Evolutionary conservation across 2,797 vertebrate species (phyloP), one percentile per base, ranked within the genome.

Genomic region (Amblyopsis hoosieri): DNA sequence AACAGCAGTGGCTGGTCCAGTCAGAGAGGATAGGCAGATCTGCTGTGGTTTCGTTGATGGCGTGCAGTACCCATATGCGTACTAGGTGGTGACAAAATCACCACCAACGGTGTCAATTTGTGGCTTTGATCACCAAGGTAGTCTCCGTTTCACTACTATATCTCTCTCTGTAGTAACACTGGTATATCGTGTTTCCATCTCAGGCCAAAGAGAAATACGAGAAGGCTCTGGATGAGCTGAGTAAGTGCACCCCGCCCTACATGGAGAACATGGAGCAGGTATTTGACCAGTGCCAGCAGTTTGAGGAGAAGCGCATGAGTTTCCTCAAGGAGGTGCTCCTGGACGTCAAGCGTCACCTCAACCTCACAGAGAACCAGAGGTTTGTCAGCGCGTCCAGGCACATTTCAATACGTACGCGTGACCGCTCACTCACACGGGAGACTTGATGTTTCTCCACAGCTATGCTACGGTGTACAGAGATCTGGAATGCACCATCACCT

Each of bases 191-290:
- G 70, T n/a, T 68, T 1, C 2, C 62, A 55, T 70, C 60, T 0
- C 58, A 99, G 97, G 93, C 93, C 2, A 97, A 94, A 85, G 97
- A 99, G 87, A 98, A 96, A 85, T 99, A 99, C 0, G 95, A 96
- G 87, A 98, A 97, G 86, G 91, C 94, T 49, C 83, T 99, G 86
- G 97, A 99, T 0, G 97, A 99, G 72, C 90, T 99, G 85, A 93
- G 87, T 67, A 96, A 94, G 67, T 94, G 93, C 78, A 98, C 95
- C 0, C 96, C 97, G 0, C 94, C 94, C 85, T 99, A 99, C 89
- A 96, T 94, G 64, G 97, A 99, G 72, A 94, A 92, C 90, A 99
- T 98, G 97, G 97, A 98, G 89, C 91, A 91, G 80, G 95, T 98
- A 83, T 99, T 99, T 0, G 94, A 95, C 56, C 95, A 95, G 85